Evolutionary conservation across 2,888 invertebrate genomes (phyloP), one percentile per base, ranked within the genome.

Genomic region (Euclidia mi): DNA sequence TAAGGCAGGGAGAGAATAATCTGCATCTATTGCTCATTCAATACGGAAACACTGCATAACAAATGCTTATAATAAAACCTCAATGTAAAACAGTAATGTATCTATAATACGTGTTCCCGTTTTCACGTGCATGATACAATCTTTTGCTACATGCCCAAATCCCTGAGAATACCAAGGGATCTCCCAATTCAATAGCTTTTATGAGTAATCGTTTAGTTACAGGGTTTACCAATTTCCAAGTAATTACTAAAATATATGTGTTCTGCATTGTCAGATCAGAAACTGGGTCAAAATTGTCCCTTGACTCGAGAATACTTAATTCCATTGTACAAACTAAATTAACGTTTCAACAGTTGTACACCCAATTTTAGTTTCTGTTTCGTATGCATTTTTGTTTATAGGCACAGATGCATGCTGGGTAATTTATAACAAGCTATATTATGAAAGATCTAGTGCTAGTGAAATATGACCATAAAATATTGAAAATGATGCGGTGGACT

Each of bases 291-390:
- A 65, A 70, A 47, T 51, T 52, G 18, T 52, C 57, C 62, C 57
- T 42, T 31, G 62, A 62, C 64, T 53, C 51, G 55, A 56, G 76
- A 76, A 81, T 81, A 76, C 78, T 77, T 82, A 80, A 83, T 83
- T 78, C 73, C 66, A 77, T 76, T 78, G 68, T 73, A 73, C 35
- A 50, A 65, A 59, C 56, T 44, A 51, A 56, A 67, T 65, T 50
- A 64, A 62, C 65, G 68, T 77, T 68, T 73, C 44, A 56, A 14
- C 51, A 59, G 49, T 71, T 55, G 9, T n/a, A n/a, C n/a, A n/a
- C n/a, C n/a, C n/a, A n/a, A n/a, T n/a, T n/a, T 35, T 43, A 28
- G 47, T 40, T 60, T 66, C 46, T 53, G 52, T 56, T 57, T 60
- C 10, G 15, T 45, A 44, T 50, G 50, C 17, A 14, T 50, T 43